Percentiles rank a stretch among this genome's conserved stretches.
Evolutionary conservation across 2,888 invertebrate species (phyloP).

Genomic region (Drosophila algonquin): DNA sequence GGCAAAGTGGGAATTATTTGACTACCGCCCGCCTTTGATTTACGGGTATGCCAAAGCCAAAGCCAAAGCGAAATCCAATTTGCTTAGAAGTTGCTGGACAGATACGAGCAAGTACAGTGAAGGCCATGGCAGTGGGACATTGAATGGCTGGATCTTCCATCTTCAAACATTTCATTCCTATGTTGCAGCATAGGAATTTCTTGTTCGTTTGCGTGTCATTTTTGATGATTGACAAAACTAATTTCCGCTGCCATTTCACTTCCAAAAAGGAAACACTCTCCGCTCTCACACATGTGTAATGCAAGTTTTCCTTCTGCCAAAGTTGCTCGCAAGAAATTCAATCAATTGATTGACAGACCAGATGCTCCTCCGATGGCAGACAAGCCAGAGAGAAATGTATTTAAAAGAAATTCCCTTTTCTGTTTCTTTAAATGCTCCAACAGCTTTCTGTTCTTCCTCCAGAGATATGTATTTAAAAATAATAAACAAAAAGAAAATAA

Average conservation of each 20-base stretch:
- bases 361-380: constrained; percentile 1
- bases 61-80: not conserved
- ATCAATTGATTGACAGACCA: constrained; percentile 20
- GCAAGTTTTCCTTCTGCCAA: constrained; percentile 7
- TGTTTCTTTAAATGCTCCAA: not conserved
- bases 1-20: constrained; percentile 17
- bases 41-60: not conserved
- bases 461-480: constrained; percentile 37
- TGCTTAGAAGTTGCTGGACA: not conserved
- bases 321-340: not conserved
- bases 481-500: constrained; percentile 16
- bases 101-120: not conserved
- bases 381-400: not conserved
- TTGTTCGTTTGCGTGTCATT: constrained; percentile 9
- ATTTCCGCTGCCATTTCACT: constrained; percentile 67
- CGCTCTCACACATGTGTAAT: not conserved
- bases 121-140: not conserved
- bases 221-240: constrained; percentile 68
- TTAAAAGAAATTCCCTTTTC: not conserved
- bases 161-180: not conserved
- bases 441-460: too few relatives aligned
- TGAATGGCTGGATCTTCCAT: too few relatives aligned
- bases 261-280: constrained; percentile 8
- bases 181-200: not conserved
- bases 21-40: constrained; percentile 34